Evolutionary conservation across 2,113 vertebrate species (phyloP).

Genomic region (Muscicapa adusta): DNA sequence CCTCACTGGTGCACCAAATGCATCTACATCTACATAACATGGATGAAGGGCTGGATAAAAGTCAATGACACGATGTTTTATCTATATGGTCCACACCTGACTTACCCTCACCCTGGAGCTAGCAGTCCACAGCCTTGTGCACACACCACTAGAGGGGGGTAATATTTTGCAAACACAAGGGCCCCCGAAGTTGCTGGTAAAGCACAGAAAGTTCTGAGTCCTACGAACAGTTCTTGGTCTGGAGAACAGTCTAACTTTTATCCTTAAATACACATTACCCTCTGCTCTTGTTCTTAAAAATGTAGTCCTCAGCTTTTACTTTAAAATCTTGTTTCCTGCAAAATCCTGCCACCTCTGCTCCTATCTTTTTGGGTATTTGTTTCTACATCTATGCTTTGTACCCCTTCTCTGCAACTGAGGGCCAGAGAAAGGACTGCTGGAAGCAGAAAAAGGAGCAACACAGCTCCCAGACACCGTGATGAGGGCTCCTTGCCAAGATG

Average conservation of each 20-base stretch:
- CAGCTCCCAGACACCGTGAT: neutral
- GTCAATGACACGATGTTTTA: neutral
- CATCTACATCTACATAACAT: neutral
- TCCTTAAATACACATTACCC: neutral
- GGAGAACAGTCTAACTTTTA: neutral
- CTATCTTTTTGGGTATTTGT: neutral
- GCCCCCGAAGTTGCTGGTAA: neutral
- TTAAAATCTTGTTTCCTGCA: neutral
- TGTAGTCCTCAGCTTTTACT: neutral
- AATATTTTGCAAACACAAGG: neutral
- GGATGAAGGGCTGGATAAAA: neutral
- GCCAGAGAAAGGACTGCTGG: neutral
- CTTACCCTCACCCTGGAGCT: neutral
- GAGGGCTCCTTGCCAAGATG: neutral
- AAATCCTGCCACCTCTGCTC: neutral
- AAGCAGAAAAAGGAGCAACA: neutral
- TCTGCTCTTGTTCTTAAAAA: neutral
- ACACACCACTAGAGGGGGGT: slow-evolving; percentile 42
- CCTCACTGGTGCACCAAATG: neutral
- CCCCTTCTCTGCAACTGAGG: neutral
- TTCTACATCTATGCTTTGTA: neutral
- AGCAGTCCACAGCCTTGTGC: neutral
- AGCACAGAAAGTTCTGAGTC: neutral
- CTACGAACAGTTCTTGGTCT: neutral
- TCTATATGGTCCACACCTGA: neutral